Evolutionary conservation across 2,113 vertebrate species (phyloP).

Genomic region (Pelodiscus sinensis): DNA sequence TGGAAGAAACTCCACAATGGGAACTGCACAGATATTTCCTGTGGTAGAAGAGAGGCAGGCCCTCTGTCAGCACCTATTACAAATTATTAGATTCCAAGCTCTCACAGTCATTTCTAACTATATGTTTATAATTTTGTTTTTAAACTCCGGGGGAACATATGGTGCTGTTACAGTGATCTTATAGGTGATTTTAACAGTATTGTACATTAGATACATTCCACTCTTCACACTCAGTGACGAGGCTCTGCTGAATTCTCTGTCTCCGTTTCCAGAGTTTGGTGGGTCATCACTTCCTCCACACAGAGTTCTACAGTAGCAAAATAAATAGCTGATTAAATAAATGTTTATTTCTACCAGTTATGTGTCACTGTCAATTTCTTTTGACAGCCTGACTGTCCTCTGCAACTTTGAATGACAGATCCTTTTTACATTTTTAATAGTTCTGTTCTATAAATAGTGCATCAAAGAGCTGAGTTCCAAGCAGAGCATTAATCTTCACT

Average conservation of each 20-base stretch:
- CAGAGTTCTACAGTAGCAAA: accelerated
- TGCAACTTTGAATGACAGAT: not conserved
- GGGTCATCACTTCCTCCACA: not conserved
- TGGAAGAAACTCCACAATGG: not conserved
- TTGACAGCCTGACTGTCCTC: not conserved
- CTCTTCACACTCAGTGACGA: not conserved
- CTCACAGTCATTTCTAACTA: not conserved
- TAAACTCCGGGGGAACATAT: not conserved
- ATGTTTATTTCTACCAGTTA: not conserved
- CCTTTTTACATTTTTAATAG: not conserved
- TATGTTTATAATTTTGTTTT: not conserved
- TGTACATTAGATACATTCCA: not conserved
- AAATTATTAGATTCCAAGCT: not conserved
- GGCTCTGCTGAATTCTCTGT: not conserved
- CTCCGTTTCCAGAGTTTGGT: not conserved
- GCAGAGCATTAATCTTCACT: not conserved
- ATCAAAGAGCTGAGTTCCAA: not conserved
- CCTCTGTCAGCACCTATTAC: not conserved
- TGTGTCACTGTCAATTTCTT: accelerated
- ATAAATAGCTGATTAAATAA: not conserved
- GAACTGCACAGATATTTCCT: not conserved
- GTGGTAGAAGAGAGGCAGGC: not conserved
- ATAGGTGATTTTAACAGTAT: not conserved
- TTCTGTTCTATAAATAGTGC: not conserved
- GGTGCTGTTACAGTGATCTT: not conserved